phyloP scores from a whole-genome alignment of 2,113 vertebrate genomes.

The Macquaria australasica region DNA sequence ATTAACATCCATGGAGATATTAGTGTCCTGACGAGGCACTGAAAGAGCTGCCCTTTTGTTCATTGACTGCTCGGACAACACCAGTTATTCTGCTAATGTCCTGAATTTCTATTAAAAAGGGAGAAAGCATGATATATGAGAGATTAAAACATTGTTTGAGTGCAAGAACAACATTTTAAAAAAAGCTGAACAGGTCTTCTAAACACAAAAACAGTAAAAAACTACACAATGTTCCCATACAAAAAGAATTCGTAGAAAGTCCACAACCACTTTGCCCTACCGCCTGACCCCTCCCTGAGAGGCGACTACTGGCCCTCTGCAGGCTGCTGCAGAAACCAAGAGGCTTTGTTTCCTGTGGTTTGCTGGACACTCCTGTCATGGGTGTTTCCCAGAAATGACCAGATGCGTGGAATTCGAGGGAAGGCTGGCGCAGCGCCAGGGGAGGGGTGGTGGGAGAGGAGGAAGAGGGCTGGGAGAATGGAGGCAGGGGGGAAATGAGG shows the following conservation, averaged over 20 bases:
- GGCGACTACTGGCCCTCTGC: constrained; percentile 37
- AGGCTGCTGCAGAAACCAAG: constrained; percentile 52
- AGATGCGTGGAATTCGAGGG: constrained; percentile 68
- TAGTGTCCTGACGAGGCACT: background rate
- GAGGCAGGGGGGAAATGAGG: constrained; percentile 6
- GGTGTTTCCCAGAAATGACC: constrained; percentile 78
- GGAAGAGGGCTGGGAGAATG: constrained; percentile 1
- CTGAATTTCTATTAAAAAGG: background rate
- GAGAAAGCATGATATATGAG: background rate
- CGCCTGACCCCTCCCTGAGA: constrained; percentile 19
- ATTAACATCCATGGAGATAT: constrained; percentile 8
- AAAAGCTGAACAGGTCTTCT: background rate
- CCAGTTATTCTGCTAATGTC: constrained; percentile 11
- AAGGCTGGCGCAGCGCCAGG: constrained; percentile 41
- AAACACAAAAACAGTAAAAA: constrained; percentile 13
- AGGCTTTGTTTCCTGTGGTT: constrained; percentile 67
- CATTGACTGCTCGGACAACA: constrained; percentile 29
- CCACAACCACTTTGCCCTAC: constrained; percentile 14
- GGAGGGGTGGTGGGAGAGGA: constrained; percentile 21
- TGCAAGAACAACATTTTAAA: background rate
- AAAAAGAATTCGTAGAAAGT: constrained; percentile 64
- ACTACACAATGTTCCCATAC: constrained; percentile 14
- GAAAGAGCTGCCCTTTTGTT: constrained; percentile 18
- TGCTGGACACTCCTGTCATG: constrained; percentile 48
- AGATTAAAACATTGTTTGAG: background rate